Percentiles rank a stretch among this genome's conserved stretches.
Conservation (phyloP, 2,113 vertebrate species). For the Aythya baeri region DNA sequence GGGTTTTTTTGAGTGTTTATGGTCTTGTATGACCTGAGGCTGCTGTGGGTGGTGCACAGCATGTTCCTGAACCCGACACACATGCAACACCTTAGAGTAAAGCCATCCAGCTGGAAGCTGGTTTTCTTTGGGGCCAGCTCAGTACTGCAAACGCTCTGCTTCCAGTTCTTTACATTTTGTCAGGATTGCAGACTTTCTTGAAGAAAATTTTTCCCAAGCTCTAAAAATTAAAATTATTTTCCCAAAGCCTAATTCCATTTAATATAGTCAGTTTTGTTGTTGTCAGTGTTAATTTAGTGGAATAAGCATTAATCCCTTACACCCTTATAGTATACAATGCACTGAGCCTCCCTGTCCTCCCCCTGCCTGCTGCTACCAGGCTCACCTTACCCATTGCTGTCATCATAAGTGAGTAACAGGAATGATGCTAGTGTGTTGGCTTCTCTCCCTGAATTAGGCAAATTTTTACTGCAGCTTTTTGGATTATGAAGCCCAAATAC, state of each 20-base stretch:
- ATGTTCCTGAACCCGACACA: fast-evolving
- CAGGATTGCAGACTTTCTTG: background rate
- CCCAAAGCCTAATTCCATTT: background rate
- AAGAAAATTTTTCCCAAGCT: background rate
- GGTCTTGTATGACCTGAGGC: background rate
- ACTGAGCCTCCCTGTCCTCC: background rate
- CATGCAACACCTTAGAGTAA: too few relatives aligned
- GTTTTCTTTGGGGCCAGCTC: background rate
- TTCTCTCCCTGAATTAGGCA: background rate
- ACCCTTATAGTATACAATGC: fast-evolving
- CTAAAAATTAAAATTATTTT: background rate
- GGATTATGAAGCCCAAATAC: slow-evolving; percentile 18
- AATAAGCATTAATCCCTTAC: background rate
- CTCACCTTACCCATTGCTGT: background rate
- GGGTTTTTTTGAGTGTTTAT: background rate
- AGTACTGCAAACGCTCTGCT: fast-evolving
- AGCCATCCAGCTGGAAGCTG: fast-evolving
- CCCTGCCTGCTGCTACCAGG: background rate
- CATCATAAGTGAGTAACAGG: background rate
- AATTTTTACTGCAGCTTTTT: slow-evolving; percentile 42
- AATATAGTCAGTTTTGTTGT: background rate
- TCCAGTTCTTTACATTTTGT: background rate
- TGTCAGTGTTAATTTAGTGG: too few relatives aligned
- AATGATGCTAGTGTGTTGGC: background rate
- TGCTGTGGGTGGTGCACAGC: background rate